phyloP scores from a whole-genome alignment of 2,888 invertebrate genomes.

The Andrena marginata region DNA sequence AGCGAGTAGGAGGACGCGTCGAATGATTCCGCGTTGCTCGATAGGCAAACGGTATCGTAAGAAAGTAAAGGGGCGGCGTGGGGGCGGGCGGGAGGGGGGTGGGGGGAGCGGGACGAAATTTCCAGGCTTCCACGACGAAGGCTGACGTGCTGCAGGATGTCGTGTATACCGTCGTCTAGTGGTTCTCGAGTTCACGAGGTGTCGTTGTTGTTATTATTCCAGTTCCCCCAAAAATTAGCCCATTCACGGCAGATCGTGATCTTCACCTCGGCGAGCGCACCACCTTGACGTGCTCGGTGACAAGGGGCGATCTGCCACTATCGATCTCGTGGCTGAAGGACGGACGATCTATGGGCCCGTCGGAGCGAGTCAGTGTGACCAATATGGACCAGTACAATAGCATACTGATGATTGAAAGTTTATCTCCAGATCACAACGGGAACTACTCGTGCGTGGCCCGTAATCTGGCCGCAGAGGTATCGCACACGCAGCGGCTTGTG shows the following conservation, averaged over 20 bases:
- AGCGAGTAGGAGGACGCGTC: neutral
- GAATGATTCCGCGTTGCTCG: neutral
- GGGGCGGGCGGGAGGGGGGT: no score
- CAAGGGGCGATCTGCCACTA: slow-evolving; percentile 91
- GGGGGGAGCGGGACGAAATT: slow-evolving; percentile 9
- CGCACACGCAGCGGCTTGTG: slow-evolving; percentile 90
- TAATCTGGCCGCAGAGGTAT: slow-evolving; percentile 91
- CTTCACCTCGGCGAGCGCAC: slow-evolving; percentile 91
- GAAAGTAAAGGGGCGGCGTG: neutral
- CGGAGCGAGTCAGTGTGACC: slow-evolving; percentile 89
- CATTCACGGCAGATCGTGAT: slow-evolving; percentile 89
- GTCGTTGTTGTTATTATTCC: slow-evolving; percentile 83
- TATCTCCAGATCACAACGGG: slow-evolving; percentile 91
- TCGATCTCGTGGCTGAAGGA: slow-evolving; percentile 92
- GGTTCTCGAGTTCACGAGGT: slow-evolving; percentile 65
- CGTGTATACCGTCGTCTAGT: slow-evolving; percentile 37
- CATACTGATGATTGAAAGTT: slow-evolving; percentile 91
- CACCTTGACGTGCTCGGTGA: slow-evolving; percentile 91
- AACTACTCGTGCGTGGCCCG: slow-evolving; percentile 92
- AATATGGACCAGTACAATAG: slow-evolving; percentile 92
- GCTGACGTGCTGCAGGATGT: neutral
- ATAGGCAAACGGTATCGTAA: neutral
- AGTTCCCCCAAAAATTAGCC: slow-evolving; percentile 93
- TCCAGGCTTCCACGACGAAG: slow-evolving; percentile 48
- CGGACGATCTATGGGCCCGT: slow-evolving; percentile 88